Percentiles rank a stretch among this genome's conserved stretches.
These are phyloP conservation scores for Micromys minutus DNA, from an alignment of 2,113 vertebrate species.

Conservation along the genomic window DNA sequence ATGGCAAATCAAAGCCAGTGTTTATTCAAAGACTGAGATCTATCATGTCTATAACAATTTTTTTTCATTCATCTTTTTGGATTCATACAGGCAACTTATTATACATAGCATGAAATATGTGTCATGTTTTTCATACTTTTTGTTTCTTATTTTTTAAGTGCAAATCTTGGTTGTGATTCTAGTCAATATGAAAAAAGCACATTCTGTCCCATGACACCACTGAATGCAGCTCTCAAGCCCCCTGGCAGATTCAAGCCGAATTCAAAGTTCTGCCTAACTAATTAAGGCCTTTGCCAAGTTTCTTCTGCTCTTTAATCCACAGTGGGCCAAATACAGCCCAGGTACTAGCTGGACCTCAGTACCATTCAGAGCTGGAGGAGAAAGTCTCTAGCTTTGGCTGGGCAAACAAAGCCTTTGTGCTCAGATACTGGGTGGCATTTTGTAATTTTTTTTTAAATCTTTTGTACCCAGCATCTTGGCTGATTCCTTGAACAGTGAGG, in stretches of 20 bases:
- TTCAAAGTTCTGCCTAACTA: not conserved
- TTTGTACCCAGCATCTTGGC: not conserved
- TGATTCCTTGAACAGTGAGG: not conserved
- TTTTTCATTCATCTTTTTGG: not conserved
- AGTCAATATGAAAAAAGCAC: not conserved
- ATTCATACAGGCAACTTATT: not conserved
- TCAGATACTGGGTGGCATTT: not conserved
- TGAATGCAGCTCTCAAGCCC: not conserved
- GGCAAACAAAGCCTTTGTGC: not conserved
- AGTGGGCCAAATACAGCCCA: not conserved
- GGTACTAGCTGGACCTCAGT: not conserved
- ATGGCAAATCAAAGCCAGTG: constrained; percentile 26
- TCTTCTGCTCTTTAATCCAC: not conserved
- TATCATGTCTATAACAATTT: constrained; percentile 14
- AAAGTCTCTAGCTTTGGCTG: not conserved
- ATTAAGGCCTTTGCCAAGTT: not conserved
- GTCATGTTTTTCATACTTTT: not conserved
- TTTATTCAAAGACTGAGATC: constrained; percentile 38
- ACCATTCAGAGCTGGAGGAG: not conserved
- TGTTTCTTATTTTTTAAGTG: not conserved
- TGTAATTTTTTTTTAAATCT: not conserved
- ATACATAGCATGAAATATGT: not conserved
- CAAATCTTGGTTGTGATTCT: not conserved
- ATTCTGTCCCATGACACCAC: not conserved
- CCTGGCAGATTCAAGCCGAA: not conserved